These are phyloP conservation scores for Lophochroa leadbeateri DNA, from an alignment of 2,113 vertebrate genomes.

Conservation along the genomic window DNA sequence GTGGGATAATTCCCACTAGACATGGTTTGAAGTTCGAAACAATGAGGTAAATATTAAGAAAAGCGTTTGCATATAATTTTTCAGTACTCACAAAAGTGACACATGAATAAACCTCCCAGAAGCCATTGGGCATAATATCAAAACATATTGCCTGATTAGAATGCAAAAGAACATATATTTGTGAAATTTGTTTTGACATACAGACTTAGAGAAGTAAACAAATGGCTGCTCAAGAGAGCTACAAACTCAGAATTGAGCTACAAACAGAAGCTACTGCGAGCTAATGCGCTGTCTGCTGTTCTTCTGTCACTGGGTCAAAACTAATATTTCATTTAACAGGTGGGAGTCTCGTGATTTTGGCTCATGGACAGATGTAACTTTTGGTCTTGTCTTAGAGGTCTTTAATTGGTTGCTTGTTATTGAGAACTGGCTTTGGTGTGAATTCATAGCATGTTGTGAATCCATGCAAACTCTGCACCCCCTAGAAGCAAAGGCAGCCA, in stretches of 20 bases:
- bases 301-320: background rate
- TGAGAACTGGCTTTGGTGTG: background rate
- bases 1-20: background rate
- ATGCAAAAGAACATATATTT: background rate
- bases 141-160: background rate
- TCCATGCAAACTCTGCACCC: background rate
- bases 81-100: background rate
- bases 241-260: background rate
- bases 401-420: background rate
- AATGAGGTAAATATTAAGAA: constrained; percentile 9
- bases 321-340: background rate
- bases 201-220: background rate
- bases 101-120: constrained; percentile 13
- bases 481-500: background rate
- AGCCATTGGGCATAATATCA: background rate
- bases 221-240: background rate
- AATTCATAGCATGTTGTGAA: background rate
- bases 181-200: background rate
- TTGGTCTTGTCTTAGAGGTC: background rate
- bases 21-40: constrained; percentile 34
- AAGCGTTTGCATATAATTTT: background rate
- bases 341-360: background rate
- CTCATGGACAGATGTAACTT: background rate
- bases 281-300: background rate
- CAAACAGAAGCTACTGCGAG: background rate